Conservation (phyloP, 37 sponge, comb jelly and placozoan species). For the Spongilla lacustris region DNA sequence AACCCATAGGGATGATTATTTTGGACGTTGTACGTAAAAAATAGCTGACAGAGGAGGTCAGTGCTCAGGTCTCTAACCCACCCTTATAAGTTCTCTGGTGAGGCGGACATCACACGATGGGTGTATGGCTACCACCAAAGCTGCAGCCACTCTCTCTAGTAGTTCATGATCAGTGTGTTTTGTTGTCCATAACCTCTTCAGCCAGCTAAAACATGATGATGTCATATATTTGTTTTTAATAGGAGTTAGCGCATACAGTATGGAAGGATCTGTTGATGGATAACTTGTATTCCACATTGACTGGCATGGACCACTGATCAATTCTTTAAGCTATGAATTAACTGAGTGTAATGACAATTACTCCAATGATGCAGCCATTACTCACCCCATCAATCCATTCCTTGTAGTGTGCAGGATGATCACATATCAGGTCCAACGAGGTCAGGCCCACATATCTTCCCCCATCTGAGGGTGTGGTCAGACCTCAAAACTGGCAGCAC, state of each 20-base stretch:
- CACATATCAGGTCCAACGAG: conserved; percentile 80
- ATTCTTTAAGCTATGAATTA: not conserved
- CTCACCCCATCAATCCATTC: conserved; percentile 76
- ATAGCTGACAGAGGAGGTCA: too few species aligned
- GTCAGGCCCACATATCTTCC: conserved; percentile 47
- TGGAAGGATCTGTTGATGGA: conserved; percentile 54
- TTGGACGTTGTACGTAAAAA: too few species aligned
- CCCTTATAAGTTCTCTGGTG: conserved; percentile 15
- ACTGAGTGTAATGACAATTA: too few species aligned
- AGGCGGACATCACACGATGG: conserved; percentile 5
- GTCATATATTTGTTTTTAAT: not conserved
- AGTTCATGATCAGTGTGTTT: conserved; percentile 32
- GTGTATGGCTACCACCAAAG: not conserved
- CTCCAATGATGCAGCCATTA: too few species aligned
- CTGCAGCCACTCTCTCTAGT: conserved; percentile 22
- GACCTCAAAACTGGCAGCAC: not conserved
- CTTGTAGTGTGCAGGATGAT: conserved; percentile 34
- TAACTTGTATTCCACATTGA: conserved; percentile 9
- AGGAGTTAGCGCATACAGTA: conserved; percentile 34
- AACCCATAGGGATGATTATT: too few species aligned
- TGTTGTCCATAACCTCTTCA: conserved; percentile 55
- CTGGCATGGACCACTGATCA: not conserved
- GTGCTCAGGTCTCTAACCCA: not conserved
- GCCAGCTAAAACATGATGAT: conserved; percentile 59
- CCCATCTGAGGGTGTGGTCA: conserved; percentile 12